Base-by-base conservation (phyloP, 2,888 invertebrate genomes). In the Trichopoda pennipes region DNA sequence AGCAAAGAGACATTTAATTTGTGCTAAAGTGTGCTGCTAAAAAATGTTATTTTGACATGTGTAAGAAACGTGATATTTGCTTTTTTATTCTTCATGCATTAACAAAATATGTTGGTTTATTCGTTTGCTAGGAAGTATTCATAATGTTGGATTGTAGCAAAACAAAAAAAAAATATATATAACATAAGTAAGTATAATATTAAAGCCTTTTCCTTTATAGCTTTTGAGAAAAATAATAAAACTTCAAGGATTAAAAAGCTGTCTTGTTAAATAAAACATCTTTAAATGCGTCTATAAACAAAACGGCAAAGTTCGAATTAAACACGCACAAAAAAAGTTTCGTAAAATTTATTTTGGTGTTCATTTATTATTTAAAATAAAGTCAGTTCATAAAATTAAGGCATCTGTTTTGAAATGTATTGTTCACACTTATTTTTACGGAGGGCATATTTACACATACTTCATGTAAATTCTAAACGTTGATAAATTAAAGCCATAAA, bases 11-110 rank as follows among this genome's bases (percentile, higher is more conserved):
- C 38, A 38, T 32, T 49, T 35, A n/a, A 16, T 49, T 64, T 49
- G 49, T 19, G 47, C 19, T 19, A 16, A 49, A 49, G 21, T 49
- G 49, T 64, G 64, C 9, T 49, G 17, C 16, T 32, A 10, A 21
- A 42, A 19, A 42, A 14, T 8, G 14, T 64, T 64, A 21, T 19
- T 64, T 64, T 14, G n/a, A 44, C 32, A 28, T 32, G 32, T 44
- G 17, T 14, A 10, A 35, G 12, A 66, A 35, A 68, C 66, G 66
- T 68, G 66, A 68, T 23, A 2, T 55, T 68, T 1, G 19, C 28
- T 12, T 49, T 28, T 53, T 68, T 35, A 12, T 23, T 16, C 16
- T 68, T n/a, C 49, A 19, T 49, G 28, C 63, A 17, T 49, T 51
- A 21, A 38, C 3, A 66, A 38, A 53, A 66, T n/a, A 21, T 51